Percentiles rank a stretch among this genome's conserved stretches.
These are phyloP conservation scores for Homarus gammarus DNA, from an alignment of 2,888 invertebrate species.

Conservation along the genomic window DNA sequence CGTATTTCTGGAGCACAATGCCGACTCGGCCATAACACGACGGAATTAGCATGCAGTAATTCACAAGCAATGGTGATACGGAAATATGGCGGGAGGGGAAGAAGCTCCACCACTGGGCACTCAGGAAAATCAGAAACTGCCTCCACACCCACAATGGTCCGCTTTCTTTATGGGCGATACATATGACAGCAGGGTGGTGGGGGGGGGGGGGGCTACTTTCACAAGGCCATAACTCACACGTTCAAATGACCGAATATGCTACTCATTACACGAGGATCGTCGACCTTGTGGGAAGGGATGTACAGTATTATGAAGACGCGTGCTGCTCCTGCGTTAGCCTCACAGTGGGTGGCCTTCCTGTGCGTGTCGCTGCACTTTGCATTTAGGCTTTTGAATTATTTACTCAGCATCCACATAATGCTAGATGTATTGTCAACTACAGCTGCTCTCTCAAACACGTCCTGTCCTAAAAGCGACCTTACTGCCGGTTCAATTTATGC, in stretches of 20 bases:
- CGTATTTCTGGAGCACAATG: neutral
- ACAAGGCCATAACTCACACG: slow-evolving; percentile 5
- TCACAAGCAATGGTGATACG: neutral
- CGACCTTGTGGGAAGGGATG: neutral
- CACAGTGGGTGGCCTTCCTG: slow-evolving; percentile 40
- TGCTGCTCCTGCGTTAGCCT: neutral
- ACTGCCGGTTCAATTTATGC: neutral
- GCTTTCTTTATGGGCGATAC: slow-evolving; percentile 30
- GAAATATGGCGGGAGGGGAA: neutral
- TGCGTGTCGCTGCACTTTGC: slow-evolving; percentile 43
- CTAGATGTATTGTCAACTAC: neutral
- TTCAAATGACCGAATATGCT: slow-evolving; percentile 6
- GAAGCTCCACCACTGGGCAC: neutral
- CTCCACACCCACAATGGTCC: slow-evolving; percentile 13
- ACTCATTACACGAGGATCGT: neutral
- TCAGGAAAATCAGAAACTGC: slow-evolving; percentile 18
- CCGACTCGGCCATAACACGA: neutral
- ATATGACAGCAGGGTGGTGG: slow-evolving; percentile 2
- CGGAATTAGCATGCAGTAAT: neutral
- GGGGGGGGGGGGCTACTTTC: neutral
- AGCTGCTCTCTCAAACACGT: neutral
- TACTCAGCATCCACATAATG: slow-evolving; percentile 27
- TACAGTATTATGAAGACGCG: too few relatives aligned
- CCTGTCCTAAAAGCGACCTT: slow-evolving; percentile 20
- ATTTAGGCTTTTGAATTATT: slow-evolving; percentile 41